These are phyloP conservation scores for Hydropsyche betteni DNA, from an alignment of 2,888 invertebrate species.

Conservation along the genomic window DNA sequence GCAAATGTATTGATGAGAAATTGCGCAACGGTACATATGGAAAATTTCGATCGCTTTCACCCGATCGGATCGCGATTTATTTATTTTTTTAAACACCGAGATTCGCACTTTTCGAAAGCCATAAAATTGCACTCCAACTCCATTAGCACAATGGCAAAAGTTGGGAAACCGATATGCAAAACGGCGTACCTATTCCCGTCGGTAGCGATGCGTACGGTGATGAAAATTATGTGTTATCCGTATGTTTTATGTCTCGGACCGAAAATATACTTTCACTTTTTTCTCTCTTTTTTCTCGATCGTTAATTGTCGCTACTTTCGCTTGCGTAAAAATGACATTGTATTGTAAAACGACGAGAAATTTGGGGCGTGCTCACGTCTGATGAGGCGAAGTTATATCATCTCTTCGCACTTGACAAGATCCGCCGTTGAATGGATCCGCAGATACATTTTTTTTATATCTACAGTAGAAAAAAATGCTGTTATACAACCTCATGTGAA, in stretches of 20 bases:
- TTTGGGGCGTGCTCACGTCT: neutral
- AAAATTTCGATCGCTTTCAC: no score
- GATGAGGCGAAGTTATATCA: conserved; percentile 1
- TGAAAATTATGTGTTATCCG: neutral
- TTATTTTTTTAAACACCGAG: no score
- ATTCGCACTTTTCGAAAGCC: no score
- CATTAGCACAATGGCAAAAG: neutral
- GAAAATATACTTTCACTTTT: conserved; percentile 21
- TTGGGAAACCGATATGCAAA: neutral
- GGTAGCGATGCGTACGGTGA: neutral
- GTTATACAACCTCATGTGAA: no score
- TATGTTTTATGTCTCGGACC: conserved; percentile 1
- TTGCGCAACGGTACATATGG: no score
- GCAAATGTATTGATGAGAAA: no score
- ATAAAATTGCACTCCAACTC: no score
- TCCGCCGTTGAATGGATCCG: no score
- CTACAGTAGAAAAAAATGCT: no score
- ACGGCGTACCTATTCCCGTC: neutral
- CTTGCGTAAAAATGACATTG: conserved; percentile 27
- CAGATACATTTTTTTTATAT: no score
- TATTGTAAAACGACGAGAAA: conserved; percentile 6
- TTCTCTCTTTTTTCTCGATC: neutral
- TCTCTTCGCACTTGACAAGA: no score
- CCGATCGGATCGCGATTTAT: no score
- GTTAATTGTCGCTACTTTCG: conserved; percentile 6